Conservation (phyloP, 1,140 invertebrate species). For the Psix sp. region DNA sequence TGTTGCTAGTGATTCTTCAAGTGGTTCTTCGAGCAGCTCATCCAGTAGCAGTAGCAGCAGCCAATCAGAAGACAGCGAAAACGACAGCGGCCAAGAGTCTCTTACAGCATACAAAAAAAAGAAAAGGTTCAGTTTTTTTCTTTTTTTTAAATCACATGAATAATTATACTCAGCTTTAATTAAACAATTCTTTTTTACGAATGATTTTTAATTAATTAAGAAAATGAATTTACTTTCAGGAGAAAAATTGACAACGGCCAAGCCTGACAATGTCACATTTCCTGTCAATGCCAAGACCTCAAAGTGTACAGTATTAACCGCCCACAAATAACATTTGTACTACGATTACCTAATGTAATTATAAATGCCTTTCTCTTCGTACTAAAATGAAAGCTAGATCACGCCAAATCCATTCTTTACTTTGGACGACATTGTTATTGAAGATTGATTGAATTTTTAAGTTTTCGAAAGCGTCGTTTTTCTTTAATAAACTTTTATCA, state of each 20-base stretch:
- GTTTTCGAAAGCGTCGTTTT: conserved; percentile 1
- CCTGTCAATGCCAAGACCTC: conserved; percentile 72
- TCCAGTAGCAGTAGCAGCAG: conserved; percentile 80
- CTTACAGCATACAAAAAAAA: conserved; percentile 92
- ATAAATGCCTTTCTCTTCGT: conserved; percentile 71
- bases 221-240: conserved; percentile 66
- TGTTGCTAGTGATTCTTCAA: conserved; percentile 95
- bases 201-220: background rate
- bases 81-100: conserved; percentile 91
- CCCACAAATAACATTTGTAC: conserved; percentile 75
- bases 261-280: conserved; percentile 73
- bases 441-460: conserved; percentile 2
- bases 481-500: background rate
- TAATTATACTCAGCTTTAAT: too few relatives aligned
- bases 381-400: conserved; percentile 78
- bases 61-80: conserved; percentile 82
- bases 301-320: conserved; percentile 77
- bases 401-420: conserved; percentile 70
- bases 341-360: conserved; percentile 73
- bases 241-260: conserved; percentile 76
- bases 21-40: conserved; percentile 92
- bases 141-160: conserved; percentile 7
- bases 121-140: conserved; percentile 75
- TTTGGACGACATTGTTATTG: conserved; percentile 61
- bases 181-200: background rate